Percentiles rank a stretch among this genome's conserved stretches.
phyloP scores from a whole-genome alignment of 1,140 invertebrate genomes.

The Neodiprion lecontei region DNA sequence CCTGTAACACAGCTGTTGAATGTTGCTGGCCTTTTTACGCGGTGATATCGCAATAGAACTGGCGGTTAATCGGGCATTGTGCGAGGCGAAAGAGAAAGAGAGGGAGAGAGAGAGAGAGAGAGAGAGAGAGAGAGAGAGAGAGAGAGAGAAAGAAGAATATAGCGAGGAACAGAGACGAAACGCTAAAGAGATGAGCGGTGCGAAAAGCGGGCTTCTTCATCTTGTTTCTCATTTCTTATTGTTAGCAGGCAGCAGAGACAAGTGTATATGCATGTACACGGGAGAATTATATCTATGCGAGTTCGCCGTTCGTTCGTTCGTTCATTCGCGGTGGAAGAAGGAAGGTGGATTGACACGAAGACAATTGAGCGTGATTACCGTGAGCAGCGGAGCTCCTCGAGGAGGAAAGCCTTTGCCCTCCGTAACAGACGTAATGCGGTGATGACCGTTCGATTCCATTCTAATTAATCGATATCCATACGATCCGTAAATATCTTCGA shows the following conservation, averaged over 20 bases:
- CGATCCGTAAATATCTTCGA: no score
- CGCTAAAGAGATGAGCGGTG: no score
- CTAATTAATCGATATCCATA: neutral
- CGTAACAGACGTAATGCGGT: neutral
- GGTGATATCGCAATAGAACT: neutral
- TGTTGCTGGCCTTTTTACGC: no score
- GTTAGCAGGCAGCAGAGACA: no score
- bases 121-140: slow-evolving; percentile 10
- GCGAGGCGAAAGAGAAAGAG: slow-evolving; percentile 4
- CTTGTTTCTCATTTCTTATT: no score
- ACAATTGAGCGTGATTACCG: neutral
- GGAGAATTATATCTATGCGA: no score
- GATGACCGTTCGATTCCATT: neutral
- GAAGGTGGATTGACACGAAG: neutral
- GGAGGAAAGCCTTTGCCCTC: neutral
- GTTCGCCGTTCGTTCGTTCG: no score
- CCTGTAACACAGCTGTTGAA: no score
- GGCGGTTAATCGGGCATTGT: slow-evolving; percentile 24
- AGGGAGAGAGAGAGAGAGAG: neutral
- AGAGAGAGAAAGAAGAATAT: slow-evolving; percentile 1
- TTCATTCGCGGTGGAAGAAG: no score
- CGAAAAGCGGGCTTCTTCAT: no score
- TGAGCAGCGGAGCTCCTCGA: neutral
- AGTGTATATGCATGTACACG: no score
- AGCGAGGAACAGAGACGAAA: slow-evolving; percentile 5